Conservation (phyloP, 1,140 invertebrate species). For the Aporrectodea caliginosa region DNA sequence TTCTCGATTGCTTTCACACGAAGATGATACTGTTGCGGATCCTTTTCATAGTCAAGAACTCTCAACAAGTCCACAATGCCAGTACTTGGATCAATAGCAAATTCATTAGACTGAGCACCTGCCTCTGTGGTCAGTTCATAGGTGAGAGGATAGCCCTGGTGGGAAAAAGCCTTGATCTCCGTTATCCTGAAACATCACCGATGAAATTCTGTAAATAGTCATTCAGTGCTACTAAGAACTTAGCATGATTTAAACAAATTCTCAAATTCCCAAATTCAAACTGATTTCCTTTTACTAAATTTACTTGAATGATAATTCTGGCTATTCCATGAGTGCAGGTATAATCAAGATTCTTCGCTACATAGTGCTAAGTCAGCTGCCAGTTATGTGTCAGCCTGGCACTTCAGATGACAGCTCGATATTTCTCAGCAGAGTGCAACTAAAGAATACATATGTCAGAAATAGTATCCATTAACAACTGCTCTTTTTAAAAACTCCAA, state of each 20-base stretch:
- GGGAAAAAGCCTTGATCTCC: constrained; percentile 29
- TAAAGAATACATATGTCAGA: no score
- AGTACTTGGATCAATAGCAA: constrained; percentile 28
- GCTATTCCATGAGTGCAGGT: background rate
- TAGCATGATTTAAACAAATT: background rate
- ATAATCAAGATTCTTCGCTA: background rate
- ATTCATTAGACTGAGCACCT: constrained; percentile 28
- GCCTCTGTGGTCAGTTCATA: constrained; percentile 33
- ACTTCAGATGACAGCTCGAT: no score
- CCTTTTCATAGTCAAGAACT: constrained; percentile 32
- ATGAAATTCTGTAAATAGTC: background rate
- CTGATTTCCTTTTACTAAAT: no score
- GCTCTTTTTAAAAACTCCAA: no score
- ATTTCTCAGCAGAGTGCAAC: no score
- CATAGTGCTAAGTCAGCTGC: background rate
- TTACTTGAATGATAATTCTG: background rate
- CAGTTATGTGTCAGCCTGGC: no score
- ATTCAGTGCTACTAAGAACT: background rate
- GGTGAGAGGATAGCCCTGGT: constrained; percentile 28
- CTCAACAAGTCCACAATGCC: constrained; percentile 30
- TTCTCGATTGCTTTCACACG: constrained; percentile 34
- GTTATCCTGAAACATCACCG: constrained; percentile 20
- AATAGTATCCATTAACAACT: no score
- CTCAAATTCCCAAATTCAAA: no score
- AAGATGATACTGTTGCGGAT: constrained; percentile 31